A percentile compares a stretch with the other conserved stretches of the same genome.
phyloP scores from a whole-genome alignment of 1,140 invertebrate genomes.

The Panulirus ornatus region DNA sequence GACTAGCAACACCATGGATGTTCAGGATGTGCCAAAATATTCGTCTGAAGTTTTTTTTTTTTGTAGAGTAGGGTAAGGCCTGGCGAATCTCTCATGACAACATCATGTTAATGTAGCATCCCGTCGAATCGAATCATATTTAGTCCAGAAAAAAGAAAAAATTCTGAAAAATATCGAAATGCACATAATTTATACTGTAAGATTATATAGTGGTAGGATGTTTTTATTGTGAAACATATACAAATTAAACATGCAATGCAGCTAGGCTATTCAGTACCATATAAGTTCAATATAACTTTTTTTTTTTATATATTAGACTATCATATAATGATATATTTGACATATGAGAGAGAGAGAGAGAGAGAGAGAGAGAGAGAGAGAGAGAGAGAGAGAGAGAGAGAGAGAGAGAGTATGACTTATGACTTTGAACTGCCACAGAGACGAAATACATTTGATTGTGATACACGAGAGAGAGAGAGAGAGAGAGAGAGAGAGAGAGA shows the following conservation, averaged over 20 bases:
- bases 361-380: background rate
- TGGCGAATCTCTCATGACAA: too few relatives aligned
- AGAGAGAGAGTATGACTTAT: background rate
- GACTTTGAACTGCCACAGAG: background rate
- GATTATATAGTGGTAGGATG: background rate
- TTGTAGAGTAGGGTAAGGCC: too few relatives aligned
- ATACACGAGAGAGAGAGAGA: background rate
- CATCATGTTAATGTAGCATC: too few relatives aligned
- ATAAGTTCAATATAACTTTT: background rate
- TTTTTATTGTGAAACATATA: background rate
- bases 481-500: conserved; percentile 19
- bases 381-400: background rate
- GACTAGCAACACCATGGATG: too few relatives aligned
- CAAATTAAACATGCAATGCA: background rate
- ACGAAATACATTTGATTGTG: background rate
- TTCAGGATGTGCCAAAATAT: too few relatives aligned
- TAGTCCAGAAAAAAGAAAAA: too few relatives aligned
- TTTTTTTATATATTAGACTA: background rate
- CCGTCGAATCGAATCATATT: too few relatives aligned
- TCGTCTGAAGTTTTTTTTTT: too few relatives aligned
- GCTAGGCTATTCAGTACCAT: background rate
- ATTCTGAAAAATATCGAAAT: background rate
- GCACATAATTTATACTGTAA: background rate
- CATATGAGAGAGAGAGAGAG: background rate
- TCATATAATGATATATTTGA: background rate